These are phyloP conservation scores for Euphonia xanthogaster DNA, from an alignment of 2,797 vertebrate species.

Conservation along the genomic window DNA sequence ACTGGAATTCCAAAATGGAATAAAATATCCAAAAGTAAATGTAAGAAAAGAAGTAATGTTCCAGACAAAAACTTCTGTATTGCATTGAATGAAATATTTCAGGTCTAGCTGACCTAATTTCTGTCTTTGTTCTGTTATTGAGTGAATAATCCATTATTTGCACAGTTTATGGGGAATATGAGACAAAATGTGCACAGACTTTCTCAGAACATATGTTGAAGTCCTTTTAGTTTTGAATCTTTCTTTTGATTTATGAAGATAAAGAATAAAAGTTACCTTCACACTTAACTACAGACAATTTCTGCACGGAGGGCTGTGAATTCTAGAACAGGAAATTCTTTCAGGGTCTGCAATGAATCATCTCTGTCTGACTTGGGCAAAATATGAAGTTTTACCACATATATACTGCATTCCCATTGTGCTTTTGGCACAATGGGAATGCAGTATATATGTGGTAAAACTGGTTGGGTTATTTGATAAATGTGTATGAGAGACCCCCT, in stretches of 20 bases:
- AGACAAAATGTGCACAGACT: neutral
- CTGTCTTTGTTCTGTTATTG: neutral
- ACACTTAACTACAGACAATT: neutral
- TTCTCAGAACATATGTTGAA: neutral
- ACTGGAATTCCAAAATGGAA: neutral
- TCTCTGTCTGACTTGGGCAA: neutral
- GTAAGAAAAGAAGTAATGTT: neutral
- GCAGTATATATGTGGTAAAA: too few relatives aligned
- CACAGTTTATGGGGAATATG: neutral
- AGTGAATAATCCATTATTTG: neutral
- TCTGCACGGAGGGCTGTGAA: neutral
- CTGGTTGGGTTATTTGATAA: neutral
- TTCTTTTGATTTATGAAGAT: slow-evolving; percentile 5
- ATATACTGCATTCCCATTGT: neutral
- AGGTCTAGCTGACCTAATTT: neutral
- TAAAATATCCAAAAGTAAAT: neutral
- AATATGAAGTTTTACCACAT: neutral
- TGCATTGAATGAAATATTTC: neutral
- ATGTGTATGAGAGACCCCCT: neutral
- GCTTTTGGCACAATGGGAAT: neutral
- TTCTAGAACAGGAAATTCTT: neutral
- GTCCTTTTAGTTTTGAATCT: neutral
- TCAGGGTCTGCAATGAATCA: neutral
- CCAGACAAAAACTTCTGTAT: neutral
- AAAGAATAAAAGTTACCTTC: neutral